These are phyloP conservation scores for Catocala fraxini DNA, from an alignment of 2,888 invertebrate species.

Conservation along the genomic window DNA sequence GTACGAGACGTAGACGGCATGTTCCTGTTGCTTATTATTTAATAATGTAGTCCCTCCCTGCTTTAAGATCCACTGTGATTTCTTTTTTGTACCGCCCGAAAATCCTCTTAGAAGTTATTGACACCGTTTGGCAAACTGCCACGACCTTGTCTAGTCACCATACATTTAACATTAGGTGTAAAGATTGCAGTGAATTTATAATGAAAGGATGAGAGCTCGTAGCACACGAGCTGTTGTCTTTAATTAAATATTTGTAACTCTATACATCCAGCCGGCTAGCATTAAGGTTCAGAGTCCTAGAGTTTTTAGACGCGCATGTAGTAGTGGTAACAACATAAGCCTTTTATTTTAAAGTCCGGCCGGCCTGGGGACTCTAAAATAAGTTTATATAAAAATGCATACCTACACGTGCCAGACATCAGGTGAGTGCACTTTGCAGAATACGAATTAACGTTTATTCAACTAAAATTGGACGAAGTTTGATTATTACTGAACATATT, in stretches of 20 bases:
- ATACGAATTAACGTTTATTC: slow-evolving; percentile 15
- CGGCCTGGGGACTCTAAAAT: slow-evolving; percentile 11
- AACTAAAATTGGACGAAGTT: slow-evolving; percentile 12
- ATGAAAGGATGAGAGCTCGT: slow-evolving; percentile 28
- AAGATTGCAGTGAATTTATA: slow-evolving; percentile 44
- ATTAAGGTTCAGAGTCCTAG: slow-evolving; percentile 8
- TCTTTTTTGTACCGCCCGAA: background rate
- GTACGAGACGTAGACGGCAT: slow-evolving; percentile 15
- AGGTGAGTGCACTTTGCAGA: slow-evolving; percentile 31
- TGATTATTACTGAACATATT: slow-evolving; percentile 6
- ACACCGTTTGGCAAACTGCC: slow-evolving; percentile 10
- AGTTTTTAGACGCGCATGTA: slow-evolving; percentile 7
- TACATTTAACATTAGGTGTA: slow-evolving; percentile 26
- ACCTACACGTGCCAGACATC: slow-evolving; percentile 17
- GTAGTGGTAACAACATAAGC: slow-evolving; percentile 1
- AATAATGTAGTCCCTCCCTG: slow-evolving; percentile 34
- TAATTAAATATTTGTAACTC: slow-evolving; percentile 33
- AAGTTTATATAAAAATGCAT: slow-evolving; percentile 26
- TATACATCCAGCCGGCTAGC: slow-evolving; percentile 16
- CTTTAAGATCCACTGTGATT: slow-evolving; percentile 16
- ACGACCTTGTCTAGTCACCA: slow-evolving; percentile 9
- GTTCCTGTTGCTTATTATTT: slow-evolving; percentile 30
- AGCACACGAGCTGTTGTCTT: slow-evolving; percentile 23
- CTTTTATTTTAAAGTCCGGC: slow-evolving; percentile 22
- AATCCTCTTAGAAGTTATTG: slow-evolving; percentile 4